phyloP scores from a whole-genome alignment of 92 coral and sea anemone genomes.

The Actinernus sp. region DNA sequence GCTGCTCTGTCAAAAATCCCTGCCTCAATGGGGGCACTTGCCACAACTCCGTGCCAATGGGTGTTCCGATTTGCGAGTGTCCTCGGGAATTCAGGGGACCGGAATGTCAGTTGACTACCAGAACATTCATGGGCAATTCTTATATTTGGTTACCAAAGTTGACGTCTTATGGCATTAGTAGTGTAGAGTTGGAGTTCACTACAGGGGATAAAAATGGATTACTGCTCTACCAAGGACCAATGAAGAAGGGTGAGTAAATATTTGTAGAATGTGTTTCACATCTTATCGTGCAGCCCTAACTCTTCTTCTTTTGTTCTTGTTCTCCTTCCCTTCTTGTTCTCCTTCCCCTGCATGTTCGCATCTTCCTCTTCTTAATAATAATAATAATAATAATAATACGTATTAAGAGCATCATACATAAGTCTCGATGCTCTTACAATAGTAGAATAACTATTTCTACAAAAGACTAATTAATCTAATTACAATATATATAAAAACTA shows the following conservation, averaged over 20 bases:
- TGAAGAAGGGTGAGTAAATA: slow-evolving; percentile 60
- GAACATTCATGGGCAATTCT: slow-evolving; percentile 72
- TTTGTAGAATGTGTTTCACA: too few relatives aligned
- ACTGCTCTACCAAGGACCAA: slow-evolving; percentile 83
- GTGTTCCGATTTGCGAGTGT: slow-evolving; percentile 75
- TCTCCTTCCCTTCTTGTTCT: too few relatives aligned
- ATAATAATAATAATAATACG: too few relatives aligned
- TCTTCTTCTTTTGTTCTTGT: too few relatives aligned
- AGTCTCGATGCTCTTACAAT: too few relatives aligned
- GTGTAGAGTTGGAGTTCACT: slow-evolving; percentile 68
- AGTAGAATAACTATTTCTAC: too few relatives aligned
- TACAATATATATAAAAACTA: too few relatives aligned
- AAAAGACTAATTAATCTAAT: too few relatives aligned
- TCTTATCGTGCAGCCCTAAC: too few relatives aligned
- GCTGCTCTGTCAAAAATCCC: slow-evolving; percentile 53
- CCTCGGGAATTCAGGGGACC: slow-evolving; percentile 75
- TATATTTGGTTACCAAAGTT: slow-evolving; percentile 69
- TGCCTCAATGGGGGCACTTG: slow-evolving; percentile 88
- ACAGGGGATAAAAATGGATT: slow-evolving; percentile 69
- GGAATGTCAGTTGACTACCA: slow-evolving; percentile 73
- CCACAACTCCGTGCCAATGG: slow-evolving; percentile 74
- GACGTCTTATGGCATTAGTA: slow-evolving; percentile 68
- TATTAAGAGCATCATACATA: too few relatives aligned
- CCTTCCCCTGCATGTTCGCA: too few relatives aligned
- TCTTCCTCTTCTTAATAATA: too few relatives aligned